Conservation (phyloP, 2,113 vertebrate species). For the Onychostruthus taczanowskii region DNA sequence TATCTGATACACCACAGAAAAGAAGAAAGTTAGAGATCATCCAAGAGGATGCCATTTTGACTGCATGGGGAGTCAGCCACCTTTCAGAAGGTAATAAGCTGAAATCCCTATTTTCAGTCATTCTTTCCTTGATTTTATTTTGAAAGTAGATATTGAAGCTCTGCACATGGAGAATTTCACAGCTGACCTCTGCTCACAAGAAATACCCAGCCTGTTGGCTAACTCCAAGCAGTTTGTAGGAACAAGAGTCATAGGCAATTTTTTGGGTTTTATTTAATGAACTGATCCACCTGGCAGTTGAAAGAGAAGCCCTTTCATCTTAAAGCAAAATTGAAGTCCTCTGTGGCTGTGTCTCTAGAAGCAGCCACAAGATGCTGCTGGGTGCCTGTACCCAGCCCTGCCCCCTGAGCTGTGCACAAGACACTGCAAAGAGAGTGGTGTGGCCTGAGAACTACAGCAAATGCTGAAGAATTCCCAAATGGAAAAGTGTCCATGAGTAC, state of each 20-base stretch:
- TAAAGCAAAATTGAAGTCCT: background rate
- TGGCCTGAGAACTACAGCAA: background rate
- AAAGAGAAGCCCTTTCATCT: background rate
- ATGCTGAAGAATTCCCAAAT: background rate
- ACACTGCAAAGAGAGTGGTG: background rate
- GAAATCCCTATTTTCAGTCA: background rate
- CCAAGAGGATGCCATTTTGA: background rate
- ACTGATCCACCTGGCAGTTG: background rate
- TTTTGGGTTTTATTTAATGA: background rate
- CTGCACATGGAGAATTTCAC: background rate
- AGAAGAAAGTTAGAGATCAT: background rate
- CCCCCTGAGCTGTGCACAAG: background rate
- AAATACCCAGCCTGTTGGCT: background rate
- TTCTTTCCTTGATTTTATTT: conserved; percentile 18
- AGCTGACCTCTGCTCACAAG: background rate
- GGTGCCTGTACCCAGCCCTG: background rate
- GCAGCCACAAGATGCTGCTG: background rate
- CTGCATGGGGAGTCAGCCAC: background rate
- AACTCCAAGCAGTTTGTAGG: background rate
- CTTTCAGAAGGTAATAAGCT: background rate
- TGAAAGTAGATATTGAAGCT: background rate
- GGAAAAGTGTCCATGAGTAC: background rate
- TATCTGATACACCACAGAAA: background rate
- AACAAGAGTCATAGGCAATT: background rate
- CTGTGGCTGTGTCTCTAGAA: background rate